Evolutionary conservation across 2,797 vertebrate genomes (phyloP), one percentile per base, ranked within the genome.

Genomic region (Rhinatrema bivittatum): DNA sequence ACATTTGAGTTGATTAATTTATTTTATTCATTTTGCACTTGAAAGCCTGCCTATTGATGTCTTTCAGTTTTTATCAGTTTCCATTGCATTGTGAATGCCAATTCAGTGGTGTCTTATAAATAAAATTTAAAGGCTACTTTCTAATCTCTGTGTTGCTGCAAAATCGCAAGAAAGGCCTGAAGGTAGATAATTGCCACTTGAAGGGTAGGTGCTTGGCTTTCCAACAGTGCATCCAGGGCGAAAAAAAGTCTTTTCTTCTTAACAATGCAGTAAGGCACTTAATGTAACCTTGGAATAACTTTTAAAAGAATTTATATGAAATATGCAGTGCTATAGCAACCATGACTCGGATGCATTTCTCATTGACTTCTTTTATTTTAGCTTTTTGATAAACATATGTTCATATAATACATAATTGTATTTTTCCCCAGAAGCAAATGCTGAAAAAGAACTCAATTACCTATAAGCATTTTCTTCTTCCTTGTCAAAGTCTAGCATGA

Each of bases 111-210:
- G n/a, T n/a, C n/a, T 16, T 54, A 32, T 36, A 54, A 54, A 52
- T 54, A 39, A 63, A 66, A 54, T 69, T 69, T 59, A 59, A 64
- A 24, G 42, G 54, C 37, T 56, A 35, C 23, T 64, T 66, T 69
- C 56, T 43, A 50, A 34, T 53, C 53, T 62, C 54, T 63, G 39
- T 22, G 43, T 36, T 53, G 31, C 20, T 42, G 42, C 40, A 53
- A 54, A 64, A 61, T 68, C 56, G 51, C 47, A 54, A 31, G 46
- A 56, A 56, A 57, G 42, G 42, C 56, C 38, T 1, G 36, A 45
- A 65, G 61, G 62, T 59, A 56, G 48, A 60, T 65, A 69, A 68
- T 70, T 67, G 65, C 65, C 63, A 69, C 69, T 70, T 61, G 49
- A 60, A 56, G 62, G 69, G 50, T 65, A 65, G 69, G 59, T 67